Evolutionary conservation across 2,797 vertebrate genomes (phyloP).

Genomic region (Lacerta bilineata): DNA sequence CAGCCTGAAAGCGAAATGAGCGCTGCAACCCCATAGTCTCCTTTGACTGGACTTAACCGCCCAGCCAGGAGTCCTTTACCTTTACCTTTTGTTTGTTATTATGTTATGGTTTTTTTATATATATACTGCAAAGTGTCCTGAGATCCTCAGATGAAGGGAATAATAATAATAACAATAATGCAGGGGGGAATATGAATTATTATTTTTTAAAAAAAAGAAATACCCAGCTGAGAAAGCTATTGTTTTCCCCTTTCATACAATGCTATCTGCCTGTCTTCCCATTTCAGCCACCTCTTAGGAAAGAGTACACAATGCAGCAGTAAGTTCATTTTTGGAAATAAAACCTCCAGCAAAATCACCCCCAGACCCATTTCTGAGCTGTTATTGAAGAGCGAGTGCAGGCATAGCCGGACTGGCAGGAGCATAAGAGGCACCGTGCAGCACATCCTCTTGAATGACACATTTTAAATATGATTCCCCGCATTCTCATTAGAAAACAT

Average conservation of each 20-base stretch:
- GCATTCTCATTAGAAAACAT: conserved; percentile 38
- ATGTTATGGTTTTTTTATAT: no score
- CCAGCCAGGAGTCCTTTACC: no score
- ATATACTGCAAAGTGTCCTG: no score
- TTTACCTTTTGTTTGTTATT: no score
- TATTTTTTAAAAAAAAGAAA: no score
- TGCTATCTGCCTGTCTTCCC: background rate
- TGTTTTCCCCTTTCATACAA: background rate
- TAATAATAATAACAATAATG: no score
- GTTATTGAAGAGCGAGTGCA: conserved; percentile 35
- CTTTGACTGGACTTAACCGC: no score
- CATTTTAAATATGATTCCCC: conserved; percentile 47
- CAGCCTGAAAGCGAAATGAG: no score
- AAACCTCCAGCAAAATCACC: conserved; percentile 27
- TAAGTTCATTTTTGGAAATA: conserved; percentile 33
- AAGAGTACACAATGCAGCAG: conserved; percentile 25
- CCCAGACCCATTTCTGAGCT: conserved; percentile 22
- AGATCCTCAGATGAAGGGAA: no score
- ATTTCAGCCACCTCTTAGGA: background rate
- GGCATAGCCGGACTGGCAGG: background rate
- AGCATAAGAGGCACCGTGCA: background rate
- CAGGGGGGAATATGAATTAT: no score
- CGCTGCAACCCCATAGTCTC: no score
- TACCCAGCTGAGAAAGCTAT: background rate
- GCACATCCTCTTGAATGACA: conserved; percentile 53